These are phyloP conservation scores for Neoarius graeffei DNA, from an alignment of 2,113 vertebrate species.

Conservation along the genomic window DNA sequence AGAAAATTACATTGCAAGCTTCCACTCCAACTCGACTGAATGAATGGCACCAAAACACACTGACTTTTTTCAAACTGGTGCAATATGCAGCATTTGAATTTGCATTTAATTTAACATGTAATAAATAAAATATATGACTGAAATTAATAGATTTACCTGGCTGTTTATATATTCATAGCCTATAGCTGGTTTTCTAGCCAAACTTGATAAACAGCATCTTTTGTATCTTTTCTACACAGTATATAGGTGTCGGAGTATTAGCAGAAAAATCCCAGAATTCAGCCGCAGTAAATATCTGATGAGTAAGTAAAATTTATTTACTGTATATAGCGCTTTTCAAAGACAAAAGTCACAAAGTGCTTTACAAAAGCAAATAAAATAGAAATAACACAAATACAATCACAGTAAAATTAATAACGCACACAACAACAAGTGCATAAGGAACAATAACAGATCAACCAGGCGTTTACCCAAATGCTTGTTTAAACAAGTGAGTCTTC, in stretches of 20 bases:
- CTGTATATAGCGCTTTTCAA: too few relatives aligned
- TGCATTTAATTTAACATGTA: neutral
- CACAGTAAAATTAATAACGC: too few relatives aligned
- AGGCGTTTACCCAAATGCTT: too few relatives aligned
- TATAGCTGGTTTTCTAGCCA: neutral
- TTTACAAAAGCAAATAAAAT: too few relatives aligned
- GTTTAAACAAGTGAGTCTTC: too few relatives aligned
- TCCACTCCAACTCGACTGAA: neutral
- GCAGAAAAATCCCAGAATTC: neutral
- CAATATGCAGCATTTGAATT: neutral
- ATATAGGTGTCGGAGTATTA: neutral
- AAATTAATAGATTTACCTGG: neutral
- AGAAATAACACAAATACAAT: too few relatives aligned
- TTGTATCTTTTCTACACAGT: neutral
- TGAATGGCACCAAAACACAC: neutral
- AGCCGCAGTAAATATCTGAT: neutral
- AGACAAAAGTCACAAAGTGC: too few relatives aligned
- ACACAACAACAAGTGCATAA: too few relatives aligned
- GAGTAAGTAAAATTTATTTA: too few relatives aligned
- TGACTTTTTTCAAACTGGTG: neutral
- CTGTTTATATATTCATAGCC: neutral
- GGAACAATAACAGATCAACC: too few relatives aligned
- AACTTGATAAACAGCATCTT: neutral
- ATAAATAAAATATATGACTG: neutral
- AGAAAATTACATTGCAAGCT: neutral